These are phyloP conservation scores for Leptinotarsa juncta DNA, from an alignment of 2,888 invertebrate genomes.

Conservation along the genomic window DNA sequence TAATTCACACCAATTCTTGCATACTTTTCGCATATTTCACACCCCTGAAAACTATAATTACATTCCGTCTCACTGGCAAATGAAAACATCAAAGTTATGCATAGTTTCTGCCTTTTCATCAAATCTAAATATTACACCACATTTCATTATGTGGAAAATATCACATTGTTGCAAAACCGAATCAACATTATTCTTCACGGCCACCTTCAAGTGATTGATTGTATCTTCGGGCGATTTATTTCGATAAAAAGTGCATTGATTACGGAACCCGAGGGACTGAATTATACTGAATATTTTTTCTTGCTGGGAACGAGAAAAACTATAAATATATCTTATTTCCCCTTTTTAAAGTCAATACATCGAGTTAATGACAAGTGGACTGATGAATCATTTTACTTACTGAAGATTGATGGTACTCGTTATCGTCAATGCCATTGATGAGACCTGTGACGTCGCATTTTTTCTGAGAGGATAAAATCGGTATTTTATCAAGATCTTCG, in stretches of 20 bases:
- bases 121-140: no score
- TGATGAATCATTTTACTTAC: background rate
- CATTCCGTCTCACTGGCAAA: no score
- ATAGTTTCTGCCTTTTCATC: no score
- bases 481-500: background rate
- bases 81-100: no score
- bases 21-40: no score
- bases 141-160: no score
- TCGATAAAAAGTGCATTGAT: background rate
- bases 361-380: background rate
- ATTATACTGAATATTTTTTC: background rate
- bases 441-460: background rate
- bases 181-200: no score
- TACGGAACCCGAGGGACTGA: background rate
- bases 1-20: no score
- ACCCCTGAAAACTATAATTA: no score
- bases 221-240: no score
- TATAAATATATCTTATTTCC: background rate
- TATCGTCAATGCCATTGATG: background rate
- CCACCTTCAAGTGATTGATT: no score
- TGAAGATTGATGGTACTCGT: slow-evolving; percentile 1
- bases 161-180: no score
- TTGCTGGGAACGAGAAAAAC: background rate
- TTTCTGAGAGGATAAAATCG: background rate
- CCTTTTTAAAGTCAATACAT: background rate